Conservation (phyloP, 2,797 vertebrate genomes). For the Pangasius larnaudii region DNA sequence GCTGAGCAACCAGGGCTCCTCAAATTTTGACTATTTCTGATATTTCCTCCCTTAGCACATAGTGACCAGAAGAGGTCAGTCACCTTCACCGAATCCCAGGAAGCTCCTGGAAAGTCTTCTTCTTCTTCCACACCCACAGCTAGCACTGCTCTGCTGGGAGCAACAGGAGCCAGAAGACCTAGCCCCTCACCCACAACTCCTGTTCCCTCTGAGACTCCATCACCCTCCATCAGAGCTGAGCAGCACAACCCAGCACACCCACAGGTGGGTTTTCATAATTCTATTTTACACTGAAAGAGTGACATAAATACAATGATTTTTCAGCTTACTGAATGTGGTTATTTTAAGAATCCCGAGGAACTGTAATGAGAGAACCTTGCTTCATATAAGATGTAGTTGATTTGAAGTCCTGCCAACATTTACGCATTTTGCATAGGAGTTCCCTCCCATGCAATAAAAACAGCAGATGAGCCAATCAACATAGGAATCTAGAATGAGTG, state of each 20-base stretch:
- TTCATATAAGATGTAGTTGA: not conserved
- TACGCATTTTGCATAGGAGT: not conserved
- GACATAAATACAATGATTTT: not conserved
- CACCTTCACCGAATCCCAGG: constrained; percentile 90
- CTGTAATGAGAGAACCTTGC: not conserved
- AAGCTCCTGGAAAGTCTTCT: constrained; percentile 60
- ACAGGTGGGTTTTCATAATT: constrained; percentile 74
- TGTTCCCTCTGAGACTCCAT: constrained; percentile 59
- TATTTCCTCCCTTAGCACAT: constrained; percentile 68
- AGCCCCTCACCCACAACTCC: constrained; percentile 66
- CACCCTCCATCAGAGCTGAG: constrained; percentile 78
- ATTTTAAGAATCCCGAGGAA: not conserved
- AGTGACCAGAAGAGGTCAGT: constrained; percentile 94
- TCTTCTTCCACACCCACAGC: constrained; percentile 53
- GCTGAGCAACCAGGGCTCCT: not conserved
- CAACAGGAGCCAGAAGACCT: constrained; percentile 63
- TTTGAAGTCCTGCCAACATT: not conserved
- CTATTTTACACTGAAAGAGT: not conserved
- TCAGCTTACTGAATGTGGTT: not conserved
- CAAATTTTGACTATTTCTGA: constrained; percentile 3
- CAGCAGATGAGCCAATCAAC: not conserved
- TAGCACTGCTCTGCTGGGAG: constrained; percentile 28
- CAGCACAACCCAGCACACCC: constrained; percentile 75
- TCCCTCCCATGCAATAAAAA: not conserved
- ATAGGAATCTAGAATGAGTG: not conserved